Evolutionary conservation across 2,888 invertebrate species (phyloP).

Genomic region (Agriopis marginaria): DNA sequence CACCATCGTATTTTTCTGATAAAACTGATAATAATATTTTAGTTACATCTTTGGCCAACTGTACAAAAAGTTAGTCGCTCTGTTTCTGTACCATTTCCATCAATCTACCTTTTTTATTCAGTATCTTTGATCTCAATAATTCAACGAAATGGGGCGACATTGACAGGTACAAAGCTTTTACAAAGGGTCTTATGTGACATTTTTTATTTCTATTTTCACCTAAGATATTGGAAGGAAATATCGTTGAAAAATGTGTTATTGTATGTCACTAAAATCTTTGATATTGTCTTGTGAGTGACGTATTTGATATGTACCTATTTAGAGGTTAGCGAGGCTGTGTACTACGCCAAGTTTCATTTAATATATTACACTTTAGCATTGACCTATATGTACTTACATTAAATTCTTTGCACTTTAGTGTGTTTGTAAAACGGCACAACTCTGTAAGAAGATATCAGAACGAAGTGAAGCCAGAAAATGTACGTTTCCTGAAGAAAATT

Average conservation of each 20-base stretch:
- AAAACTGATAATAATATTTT: background rate
- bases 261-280: slow-evolving; percentile 31
- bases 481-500: no score
- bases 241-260: slow-evolving; percentile 21
- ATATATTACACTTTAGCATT: no score
- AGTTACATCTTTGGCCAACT: background rate
- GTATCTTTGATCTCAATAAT: slow-evolving; percentile 9
- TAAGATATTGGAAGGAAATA: slow-evolving; percentile 23
- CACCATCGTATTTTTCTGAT: background rate
- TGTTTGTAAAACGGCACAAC: background rate
- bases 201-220: slow-evolving; percentile 15
- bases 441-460: no score
- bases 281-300: slow-evolving; percentile 19
- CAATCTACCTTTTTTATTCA: background rate
- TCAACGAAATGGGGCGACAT: slow-evolving; percentile 1
- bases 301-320: slow-evolving; percentile 3
- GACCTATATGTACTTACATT: no score
- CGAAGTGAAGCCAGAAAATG: no score
- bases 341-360: background rate
- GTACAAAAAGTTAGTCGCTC: background rate
- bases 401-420: background rate
- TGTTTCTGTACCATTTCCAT: background rate
- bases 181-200: slow-evolving; percentile 11
- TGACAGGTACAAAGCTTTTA: slow-evolving; percentile 15
- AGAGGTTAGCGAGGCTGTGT: background rate